Conservation (phyloP, 1,140 invertebrate species). For the Heliothis virescens region DNA sequence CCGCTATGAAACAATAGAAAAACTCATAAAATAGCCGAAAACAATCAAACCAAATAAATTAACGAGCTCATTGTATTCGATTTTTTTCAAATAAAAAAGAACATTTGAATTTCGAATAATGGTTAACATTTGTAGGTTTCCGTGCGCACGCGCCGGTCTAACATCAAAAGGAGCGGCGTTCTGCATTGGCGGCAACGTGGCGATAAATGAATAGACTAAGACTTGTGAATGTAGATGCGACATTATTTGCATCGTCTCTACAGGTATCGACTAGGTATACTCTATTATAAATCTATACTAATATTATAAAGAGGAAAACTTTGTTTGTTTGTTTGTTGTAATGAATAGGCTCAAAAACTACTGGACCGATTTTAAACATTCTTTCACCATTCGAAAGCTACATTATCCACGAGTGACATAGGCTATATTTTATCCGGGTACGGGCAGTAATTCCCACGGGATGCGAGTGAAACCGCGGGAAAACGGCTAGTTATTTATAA, state of each 20-base stretch:
- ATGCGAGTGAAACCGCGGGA: too few species aligned
- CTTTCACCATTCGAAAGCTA: too few species aligned
- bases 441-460: too few species aligned
- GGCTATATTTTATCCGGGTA: too few species aligned
- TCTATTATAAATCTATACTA: too few species aligned
- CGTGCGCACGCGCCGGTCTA: slow-evolving; percentile 72
- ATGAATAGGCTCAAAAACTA: too few species aligned
- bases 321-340: too few species aligned
- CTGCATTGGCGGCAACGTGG: slow-evolving; percentile 49
- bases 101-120: slow-evolving; percentile 69
- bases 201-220: slow-evolving; percentile 55
- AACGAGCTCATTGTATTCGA: slow-evolving; percentile 63
- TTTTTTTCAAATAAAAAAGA: slow-evolving; percentile 50
- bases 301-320: too few species aligned
- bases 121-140: slow-evolving; percentile 61
- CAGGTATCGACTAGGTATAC: not conserved
- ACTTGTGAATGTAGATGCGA: not conserved
- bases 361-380: too few species aligned
- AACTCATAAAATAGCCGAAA: not conserved
- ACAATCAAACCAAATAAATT: slow-evolving; percentile 44
- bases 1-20: not conserved
- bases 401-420: too few species aligned
- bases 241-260: not conserved
- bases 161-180: slow-evolving; percentile 69
- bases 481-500: too few species aligned